phyloP scores from a whole-genome alignment of 2,113 vertebrate species.

The Beaufortia kweichowensis region DNA sequence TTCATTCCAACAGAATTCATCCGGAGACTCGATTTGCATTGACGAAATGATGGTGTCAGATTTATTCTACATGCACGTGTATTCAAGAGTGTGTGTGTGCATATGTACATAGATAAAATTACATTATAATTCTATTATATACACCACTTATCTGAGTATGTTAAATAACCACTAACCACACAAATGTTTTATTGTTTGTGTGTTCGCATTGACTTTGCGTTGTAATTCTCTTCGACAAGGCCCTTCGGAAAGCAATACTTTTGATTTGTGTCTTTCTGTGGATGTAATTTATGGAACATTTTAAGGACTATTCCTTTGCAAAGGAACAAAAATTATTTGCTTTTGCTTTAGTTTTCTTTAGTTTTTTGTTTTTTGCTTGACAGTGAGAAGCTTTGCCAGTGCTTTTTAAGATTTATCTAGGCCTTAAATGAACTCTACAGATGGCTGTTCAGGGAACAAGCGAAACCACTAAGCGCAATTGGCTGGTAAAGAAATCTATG shows the following conservation, averaged over 20 bases:
- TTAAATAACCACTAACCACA: slow-evolving; percentile 81
- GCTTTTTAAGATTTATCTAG: slow-evolving; percentile 66
- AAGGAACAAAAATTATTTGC: slow-evolving; percentile 53
- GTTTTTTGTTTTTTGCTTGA: slow-evolving; percentile 53
- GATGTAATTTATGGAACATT: slow-evolving; percentile 72
- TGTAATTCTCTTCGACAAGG: slow-evolving; percentile 66
- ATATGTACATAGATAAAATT: slow-evolving; percentile 76
- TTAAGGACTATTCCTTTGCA: slow-evolving; percentile 67
- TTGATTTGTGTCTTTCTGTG: slow-evolving; percentile 63
- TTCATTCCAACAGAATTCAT: slow-evolving; percentile 9
- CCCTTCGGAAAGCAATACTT: slow-evolving; percentile 70
- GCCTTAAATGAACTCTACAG: slow-evolving; percentile 64
- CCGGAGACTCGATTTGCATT: slow-evolving; percentile 30
- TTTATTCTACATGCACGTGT: slow-evolving; percentile 75
- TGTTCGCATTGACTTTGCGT: slow-evolving; percentile 62
- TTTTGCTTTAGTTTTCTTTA: slow-evolving; percentile 49
- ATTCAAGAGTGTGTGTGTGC: slow-evolving; percentile 71
- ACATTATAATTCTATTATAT: slow-evolving; percentile 74
- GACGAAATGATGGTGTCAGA: slow-evolving; percentile 71
- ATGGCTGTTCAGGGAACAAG: slow-evolving; percentile 75
- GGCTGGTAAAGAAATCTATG: slow-evolving; percentile 56
- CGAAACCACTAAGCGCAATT: slow-evolving; percentile 76
- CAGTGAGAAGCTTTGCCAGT: slow-evolving; percentile 63
- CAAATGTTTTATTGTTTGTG: slow-evolving; percentile 71
- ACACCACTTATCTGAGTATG: slow-evolving; percentile 78